Evolutionary conservation across 2,888 invertebrate genomes (phyloP).

Genomic region (Myopa testacea): DNA sequence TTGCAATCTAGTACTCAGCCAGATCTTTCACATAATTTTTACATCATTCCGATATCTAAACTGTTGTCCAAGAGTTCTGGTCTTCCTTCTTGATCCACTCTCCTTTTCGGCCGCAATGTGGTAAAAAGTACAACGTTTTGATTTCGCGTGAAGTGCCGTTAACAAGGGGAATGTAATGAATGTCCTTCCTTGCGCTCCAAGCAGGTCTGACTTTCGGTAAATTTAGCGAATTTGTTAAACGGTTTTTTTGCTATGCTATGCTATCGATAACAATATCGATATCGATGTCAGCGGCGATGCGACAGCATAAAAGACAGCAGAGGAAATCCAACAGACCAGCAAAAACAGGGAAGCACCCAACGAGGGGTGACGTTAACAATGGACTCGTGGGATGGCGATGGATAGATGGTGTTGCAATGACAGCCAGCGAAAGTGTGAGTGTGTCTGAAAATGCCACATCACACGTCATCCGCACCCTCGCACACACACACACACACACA

Average conservation of each 20-base stretch:
- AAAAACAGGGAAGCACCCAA: constrained; percentile 25
- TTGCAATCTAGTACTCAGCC: too few relatives aligned
- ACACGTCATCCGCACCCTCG: background rate
- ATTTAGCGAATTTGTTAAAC: background rate
- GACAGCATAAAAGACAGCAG: background rate
- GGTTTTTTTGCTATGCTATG: background rate
- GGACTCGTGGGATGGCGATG: background rate
- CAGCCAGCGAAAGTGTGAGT: constrained; percentile 48
- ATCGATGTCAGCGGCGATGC: constrained; percentile 17
- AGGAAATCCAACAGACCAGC: background rate
- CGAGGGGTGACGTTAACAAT: constrained; percentile 4
- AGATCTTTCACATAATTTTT: too few relatives aligned
- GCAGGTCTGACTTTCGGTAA: background rate
- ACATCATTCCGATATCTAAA: too few relatives aligned
- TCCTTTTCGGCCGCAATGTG: too few relatives aligned
- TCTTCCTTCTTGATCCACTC: too few relatives aligned
- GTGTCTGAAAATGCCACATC: constrained; percentile 9
- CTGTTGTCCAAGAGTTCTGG: too few relatives aligned
- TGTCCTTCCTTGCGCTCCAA: background rate
- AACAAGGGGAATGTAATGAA: too few relatives aligned
- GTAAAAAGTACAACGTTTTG: too few relatives aligned
- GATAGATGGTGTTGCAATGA: constrained; percentile 42
- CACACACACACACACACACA: background rate
- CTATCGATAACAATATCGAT: constrained; percentile 31
- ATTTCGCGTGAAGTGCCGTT: too few relatives aligned